Conservation (phyloP, 2,113 vertebrate species). For the Odontesthes bonariensis region DNA sequence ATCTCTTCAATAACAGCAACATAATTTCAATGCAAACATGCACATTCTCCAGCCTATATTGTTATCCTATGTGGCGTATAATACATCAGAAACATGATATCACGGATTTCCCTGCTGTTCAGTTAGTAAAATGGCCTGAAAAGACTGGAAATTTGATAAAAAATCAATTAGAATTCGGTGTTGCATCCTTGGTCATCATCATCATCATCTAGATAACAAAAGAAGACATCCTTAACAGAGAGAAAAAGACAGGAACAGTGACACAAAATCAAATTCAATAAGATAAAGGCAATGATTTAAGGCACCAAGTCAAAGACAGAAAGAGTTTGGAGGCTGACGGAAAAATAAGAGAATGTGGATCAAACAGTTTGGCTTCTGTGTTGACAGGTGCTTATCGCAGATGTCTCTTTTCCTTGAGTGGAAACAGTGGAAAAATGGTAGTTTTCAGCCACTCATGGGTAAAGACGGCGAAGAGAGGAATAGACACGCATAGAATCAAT, state of each 20-base stretch:
- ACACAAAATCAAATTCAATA: slow-evolving; percentile 15
- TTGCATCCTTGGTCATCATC: too few relatives aligned
- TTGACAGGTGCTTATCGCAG: slow-evolving; percentile 51
- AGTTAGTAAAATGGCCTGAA: neutral
- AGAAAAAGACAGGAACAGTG: neutral
- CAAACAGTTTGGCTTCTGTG: slow-evolving; percentile 34
- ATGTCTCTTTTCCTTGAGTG: slow-evolving; percentile 50
- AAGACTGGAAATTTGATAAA: slow-evolving; percentile 13
- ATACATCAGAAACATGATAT: slow-evolving; percentile 23
- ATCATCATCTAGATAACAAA: slow-evolving; percentile 5
- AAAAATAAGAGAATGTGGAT: slow-evolving; percentile 17
- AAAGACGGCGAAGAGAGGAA: slow-evolving; percentile 21
- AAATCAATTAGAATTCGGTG: too few relatives aligned
- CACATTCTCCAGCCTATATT: neutral
- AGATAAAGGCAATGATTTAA: slow-evolving; percentile 16
- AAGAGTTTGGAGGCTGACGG: slow-evolving; percentile 1
- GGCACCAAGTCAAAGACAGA: neutral
- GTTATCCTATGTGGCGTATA: slow-evolving; percentile 22
- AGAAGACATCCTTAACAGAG: slow-evolving; percentile 8
- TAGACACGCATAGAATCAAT: neutral
- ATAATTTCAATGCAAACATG: too few relatives aligned
- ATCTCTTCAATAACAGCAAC: too few relatives aligned
- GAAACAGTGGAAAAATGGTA: slow-evolving; percentile 22
- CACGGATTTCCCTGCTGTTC: slow-evolving; percentile 26
- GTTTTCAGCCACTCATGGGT: slow-evolving; percentile 30